Base-by-base conservation (phyloP, 2,888 invertebrate genomes). In the Salticus scenicus region DNA sequence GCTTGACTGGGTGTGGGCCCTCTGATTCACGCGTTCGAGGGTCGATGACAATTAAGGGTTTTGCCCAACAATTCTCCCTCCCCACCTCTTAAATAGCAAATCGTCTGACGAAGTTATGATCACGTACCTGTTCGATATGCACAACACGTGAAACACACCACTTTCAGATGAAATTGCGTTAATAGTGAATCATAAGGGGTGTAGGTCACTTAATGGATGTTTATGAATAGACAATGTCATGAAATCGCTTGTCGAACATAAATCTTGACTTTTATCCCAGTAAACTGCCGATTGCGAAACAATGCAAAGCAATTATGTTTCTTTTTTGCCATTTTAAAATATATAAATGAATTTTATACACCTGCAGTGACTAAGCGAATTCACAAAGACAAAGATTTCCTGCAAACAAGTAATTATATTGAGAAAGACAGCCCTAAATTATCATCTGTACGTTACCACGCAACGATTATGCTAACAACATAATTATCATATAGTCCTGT, bases 1-100 rank as follows among this genome's bases (percentile, higher is more conserved):
- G 33, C 24, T 67, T 7, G 33, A 63, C 51, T 77, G 83, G 83
- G 83, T 83, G 83, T 83, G 83, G 83, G 76, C 83, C 72, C 77
- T 31, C 77, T 77, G 77, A 83, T 83, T 83, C 83, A 83, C 83
- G 83, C 76, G 64, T 77, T 83, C 51, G 77, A 83, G 69, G 77
- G 77, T 77, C 83, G 83, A 77, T 77, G 77, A 57, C 83, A 77
- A 83, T 83, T 77, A 77, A 73, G 72, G 83, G 73, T 66, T 77
- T 74, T 66, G 37, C 66, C 67, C 72, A 24, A 42, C 66, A 47
- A n/a, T n/a, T n/a, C n/a, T n/a, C n/a, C n/a, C n/a, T n/a, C n/a
- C n/a, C 27, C 63, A 69, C 37, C 33, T 33, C 67, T 24, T 27
- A 24, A 20, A 63, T 33, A 24, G 57, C 57, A 57, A 57, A 57